Percentiles rank a stretch among this genome's conserved stretches.
Evolutionary conservation across 2,888 invertebrate species (phyloP).

Genomic region (Drosophila fulvimacula): DNA sequence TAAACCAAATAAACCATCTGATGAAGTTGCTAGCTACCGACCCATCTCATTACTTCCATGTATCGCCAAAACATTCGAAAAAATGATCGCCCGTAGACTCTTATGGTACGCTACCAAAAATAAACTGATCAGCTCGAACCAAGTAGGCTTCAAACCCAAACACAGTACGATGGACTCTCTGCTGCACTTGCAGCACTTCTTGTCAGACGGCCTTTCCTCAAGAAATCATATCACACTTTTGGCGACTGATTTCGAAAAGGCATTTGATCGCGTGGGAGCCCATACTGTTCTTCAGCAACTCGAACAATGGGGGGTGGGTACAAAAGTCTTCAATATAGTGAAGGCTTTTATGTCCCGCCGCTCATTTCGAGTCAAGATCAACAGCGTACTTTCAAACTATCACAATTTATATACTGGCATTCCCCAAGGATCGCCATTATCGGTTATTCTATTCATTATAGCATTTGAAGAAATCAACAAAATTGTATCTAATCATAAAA

Average conservation of each 20-base stretch:
- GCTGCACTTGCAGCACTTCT: conserved; percentile 5
- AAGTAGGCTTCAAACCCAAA: conserved; percentile 1
- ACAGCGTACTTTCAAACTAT: conserved; percentile 18
- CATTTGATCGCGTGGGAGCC: conserved; percentile 2
- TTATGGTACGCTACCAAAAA: conserved; percentile 4
- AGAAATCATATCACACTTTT: conserved; percentile 2
- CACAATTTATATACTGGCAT: conserved; percentile 21
- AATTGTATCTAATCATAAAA: conserved; percentile 18
- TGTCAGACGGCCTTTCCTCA: conserved; percentile 4
- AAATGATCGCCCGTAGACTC: conserved; percentile 5
- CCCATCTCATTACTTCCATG: neutral
- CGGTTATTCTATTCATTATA: conserved; percentile 25
- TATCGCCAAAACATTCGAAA: neutral
- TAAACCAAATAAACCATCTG: neutral
- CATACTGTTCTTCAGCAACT: neutral
- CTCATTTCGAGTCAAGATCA: conserved; percentile 19
- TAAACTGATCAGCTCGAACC: neutral
- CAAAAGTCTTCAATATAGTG: conserved; percentile 18
- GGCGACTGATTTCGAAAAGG: conserved; percentile 3
- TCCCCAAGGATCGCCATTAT: conserved; percentile 28
- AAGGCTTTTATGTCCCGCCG: conserved; percentile 25
- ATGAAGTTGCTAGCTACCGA: neutral
- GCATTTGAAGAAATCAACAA: conserved; percentile 26
- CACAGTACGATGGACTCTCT: conserved; percentile 6
- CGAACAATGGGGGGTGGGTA: neutral